Evolutionary conservation across 2,888 invertebrate species (phyloP).

Genomic region (Brachycybe producta): DNA sequence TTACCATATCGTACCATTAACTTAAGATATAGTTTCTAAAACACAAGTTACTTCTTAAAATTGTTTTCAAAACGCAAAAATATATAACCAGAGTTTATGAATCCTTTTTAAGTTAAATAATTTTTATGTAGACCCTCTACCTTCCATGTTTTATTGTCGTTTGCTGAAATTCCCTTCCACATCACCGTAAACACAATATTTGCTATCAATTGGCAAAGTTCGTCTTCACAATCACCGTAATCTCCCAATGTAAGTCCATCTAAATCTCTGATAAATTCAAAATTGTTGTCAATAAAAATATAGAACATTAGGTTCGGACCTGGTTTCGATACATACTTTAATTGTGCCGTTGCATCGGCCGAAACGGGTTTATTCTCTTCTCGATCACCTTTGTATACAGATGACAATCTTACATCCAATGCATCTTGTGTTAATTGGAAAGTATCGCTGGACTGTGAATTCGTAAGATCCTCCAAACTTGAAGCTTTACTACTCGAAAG

Average conservation of each 20-base stretch:
- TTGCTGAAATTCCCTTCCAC: conserved; percentile 47
- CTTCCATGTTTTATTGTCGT: conserved; percentile 44
- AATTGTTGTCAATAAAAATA: too few relatives aligned
- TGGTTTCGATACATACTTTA: background rate
- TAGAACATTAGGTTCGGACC: too few relatives aligned
- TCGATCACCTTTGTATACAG: background rate
- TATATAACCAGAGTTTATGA: too few relatives aligned
- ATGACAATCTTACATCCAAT: background rate
- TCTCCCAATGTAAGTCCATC: background rate
- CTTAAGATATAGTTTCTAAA: too few relatives aligned
- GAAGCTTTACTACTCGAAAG: conserved; percentile 10
- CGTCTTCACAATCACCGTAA: conserved; percentile 35
- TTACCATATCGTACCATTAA: too few relatives aligned
- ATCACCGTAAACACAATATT: conserved; percentile 45
- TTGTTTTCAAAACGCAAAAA: too few relatives aligned
- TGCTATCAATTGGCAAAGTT: conserved; percentile 44
- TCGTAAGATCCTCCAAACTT: conserved; percentile 17
- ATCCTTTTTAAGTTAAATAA: too few relatives aligned
- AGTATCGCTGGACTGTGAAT: conserved; percentile 1
- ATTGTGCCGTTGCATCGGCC: too few relatives aligned
- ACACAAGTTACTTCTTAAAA: too few relatives aligned
- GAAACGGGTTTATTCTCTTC: too few relatives aligned
- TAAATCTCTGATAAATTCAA: background rate
- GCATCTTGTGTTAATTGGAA: background rate
- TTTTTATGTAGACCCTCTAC: too few relatives aligned